Conservation (phyloP, 2,797 vertebrate species). For the Siniperca scherzeri region DNA sequence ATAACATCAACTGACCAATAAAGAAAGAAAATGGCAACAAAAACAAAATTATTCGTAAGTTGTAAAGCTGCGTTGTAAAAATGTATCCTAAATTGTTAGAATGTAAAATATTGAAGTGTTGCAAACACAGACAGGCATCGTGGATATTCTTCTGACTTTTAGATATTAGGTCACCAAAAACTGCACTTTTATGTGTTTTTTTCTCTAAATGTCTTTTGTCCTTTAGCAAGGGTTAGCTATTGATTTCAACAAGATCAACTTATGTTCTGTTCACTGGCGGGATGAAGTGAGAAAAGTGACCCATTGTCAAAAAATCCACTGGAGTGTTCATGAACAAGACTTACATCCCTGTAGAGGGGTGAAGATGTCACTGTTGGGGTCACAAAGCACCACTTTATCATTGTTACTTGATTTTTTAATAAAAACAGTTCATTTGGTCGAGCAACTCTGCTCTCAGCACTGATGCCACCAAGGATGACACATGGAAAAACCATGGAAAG, state of each 20-base stretch:
- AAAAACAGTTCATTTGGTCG: slow-evolving; percentile 7
- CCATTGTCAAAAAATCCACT: background rate
- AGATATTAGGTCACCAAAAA: background rate
- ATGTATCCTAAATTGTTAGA: background rate
- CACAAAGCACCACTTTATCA: slow-evolving; percentile 10
- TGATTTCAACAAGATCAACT: background rate
- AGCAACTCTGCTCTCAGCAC: slow-evolving; percentile 13
- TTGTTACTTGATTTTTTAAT: slow-evolving; percentile 25
- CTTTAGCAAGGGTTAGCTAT: background rate
- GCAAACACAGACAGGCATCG: slow-evolving; percentile 25
- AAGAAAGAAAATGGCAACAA: background rate
- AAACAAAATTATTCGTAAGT: background rate
- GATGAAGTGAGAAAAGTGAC: background rate
- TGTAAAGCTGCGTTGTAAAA: background rate
- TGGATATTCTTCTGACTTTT: background rate
- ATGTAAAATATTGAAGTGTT: background rate
- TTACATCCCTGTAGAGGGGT: background rate
- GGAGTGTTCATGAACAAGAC: slow-evolving; percentile 1
- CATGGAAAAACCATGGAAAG: background rate
- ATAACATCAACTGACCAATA: too few species aligned
- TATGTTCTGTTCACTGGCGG: background rate
- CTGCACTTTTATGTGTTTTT: background rate
- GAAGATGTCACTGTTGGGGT: slow-evolving; percentile 11
- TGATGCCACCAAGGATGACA: background rate
- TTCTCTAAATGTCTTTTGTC: background rate